Evolutionary conservation across 2,888 invertebrate species (phyloP), one percentile per base, ranked within the genome.

Genomic region (Yponomeuta sedellus): DNA sequence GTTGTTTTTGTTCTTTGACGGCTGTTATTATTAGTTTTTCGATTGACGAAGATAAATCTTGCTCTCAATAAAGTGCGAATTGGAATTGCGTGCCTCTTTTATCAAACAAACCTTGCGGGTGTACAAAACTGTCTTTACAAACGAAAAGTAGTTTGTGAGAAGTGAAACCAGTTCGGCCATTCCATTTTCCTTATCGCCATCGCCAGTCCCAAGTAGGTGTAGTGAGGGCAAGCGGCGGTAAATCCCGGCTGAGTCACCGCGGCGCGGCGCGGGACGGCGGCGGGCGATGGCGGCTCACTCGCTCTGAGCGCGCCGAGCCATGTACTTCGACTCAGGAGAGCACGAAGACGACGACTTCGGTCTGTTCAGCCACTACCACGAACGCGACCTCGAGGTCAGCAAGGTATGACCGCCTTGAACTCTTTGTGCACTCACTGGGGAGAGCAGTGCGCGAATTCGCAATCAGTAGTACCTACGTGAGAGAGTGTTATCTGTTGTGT

Each of bases 331-430:
- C 44, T 6, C 8, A 1, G 44, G 44, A 52, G 12, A 52, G 12
- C 44, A 16, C 12, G 44, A 52, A 3, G 16, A 52, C 44, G 44
- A 52, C 44, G 44, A 52, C 44, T 52, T 52, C 44, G 44, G 44
- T 52, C 44, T 52, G 16, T 52, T 52, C 44, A 12, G 16, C 16
- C 16, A 16, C 16, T 16, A 52, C 44, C 16, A 52, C 44, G 44
- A 52, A 8, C 44, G 16, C 44, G 44, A 52, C 44, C 44, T 16
- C 44, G 44, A 16, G 16, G 44, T 52, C 44, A 52, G 16, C 44
- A 52, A 52, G 44, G 44, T 52, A 52, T 52, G 44, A 52, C 44
- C 44, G 44, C 44, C 44, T 52, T 52, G 44, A 52, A 52, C 44
- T 52, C 12, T 12, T 52, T 52, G 44, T 16, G 44, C 44, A 16